Conservation (phyloP, 2,888 invertebrate species). For the Diarsia rubi region DNA sequence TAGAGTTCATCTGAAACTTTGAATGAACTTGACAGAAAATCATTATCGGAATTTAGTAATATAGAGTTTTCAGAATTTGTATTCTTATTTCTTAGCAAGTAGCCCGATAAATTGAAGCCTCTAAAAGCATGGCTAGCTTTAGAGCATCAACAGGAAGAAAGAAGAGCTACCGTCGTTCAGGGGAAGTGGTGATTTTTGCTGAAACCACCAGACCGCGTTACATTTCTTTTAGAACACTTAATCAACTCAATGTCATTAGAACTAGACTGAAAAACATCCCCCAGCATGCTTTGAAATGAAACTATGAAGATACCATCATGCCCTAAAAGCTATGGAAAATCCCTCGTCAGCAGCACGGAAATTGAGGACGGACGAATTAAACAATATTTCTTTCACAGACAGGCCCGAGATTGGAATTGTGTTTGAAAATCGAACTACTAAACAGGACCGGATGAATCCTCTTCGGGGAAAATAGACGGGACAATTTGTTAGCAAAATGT, state of each 20-base stretch:
- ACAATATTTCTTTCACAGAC: slow-evolving; percentile 30
- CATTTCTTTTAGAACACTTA: not conserved
- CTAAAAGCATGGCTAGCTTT: not conserved
- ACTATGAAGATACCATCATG: not conserved
- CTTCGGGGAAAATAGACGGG: slow-evolving; percentile 10
- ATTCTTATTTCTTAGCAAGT: not conserved
- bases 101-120: not conserved
- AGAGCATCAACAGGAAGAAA: not conserved
- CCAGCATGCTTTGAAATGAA: not conserved
- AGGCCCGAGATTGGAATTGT: slow-evolving; percentile 8
- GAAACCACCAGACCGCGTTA: too few species aligned
- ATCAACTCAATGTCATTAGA: not conserved
- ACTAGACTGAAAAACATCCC: not conserved
- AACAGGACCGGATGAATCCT: slow-evolving; percentile 21
- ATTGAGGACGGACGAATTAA: not conserved
- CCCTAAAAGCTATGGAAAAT: not conserved
- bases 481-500: slow-evolving; percentile 17
- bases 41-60: not conserved
- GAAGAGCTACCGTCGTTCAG: not conserved
- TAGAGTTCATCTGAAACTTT: slow-evolving; percentile 17
- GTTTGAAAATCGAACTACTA: slow-evolving; percentile 28
- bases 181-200: not conserved
- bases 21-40: slow-evolving; percentile 7
- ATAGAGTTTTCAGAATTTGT: not conserved
- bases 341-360: not conserved